These are phyloP conservation scores for Onychomys arenicola DNA, from an alignment of 2,797 vertebrate species.

Conservation along the genomic window DNA sequence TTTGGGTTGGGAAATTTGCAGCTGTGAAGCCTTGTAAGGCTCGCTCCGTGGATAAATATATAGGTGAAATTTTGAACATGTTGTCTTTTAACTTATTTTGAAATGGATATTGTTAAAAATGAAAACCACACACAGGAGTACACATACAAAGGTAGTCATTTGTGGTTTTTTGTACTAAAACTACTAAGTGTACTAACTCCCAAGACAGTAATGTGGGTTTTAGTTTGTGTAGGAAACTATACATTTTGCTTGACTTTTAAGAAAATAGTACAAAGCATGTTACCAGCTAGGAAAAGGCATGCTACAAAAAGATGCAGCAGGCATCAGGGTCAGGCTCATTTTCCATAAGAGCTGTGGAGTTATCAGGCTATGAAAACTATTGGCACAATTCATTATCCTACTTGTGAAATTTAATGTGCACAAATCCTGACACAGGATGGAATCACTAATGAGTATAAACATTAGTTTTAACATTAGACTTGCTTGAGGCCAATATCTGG, in stretches of 20 bases:
- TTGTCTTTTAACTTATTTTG: neutral
- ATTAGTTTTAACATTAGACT: too few species aligned
- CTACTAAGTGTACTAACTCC: neutral
- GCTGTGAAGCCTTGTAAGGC: neutral
- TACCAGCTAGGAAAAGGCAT: neutral
- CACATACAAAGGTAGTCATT: neutral
- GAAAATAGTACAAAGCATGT: neutral
- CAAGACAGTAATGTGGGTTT: neutral
- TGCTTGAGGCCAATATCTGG: neutral
- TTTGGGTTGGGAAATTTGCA: slow-evolving; percentile 1
- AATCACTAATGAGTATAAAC: neutral
- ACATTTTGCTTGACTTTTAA: neutral
- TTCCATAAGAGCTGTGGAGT: neutral
- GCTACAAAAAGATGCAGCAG: slow-evolving; percentile 31
- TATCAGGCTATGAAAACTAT: neutral
- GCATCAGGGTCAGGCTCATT: neutral
- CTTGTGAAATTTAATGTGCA: neutral
- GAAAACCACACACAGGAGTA: neutral
- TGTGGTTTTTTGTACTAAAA: neutral
- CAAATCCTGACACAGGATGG: neutral
- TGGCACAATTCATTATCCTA: neutral
- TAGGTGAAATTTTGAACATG: neutral
- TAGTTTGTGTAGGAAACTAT: neutral
- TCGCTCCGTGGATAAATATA: neutral
- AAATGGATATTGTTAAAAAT: neutral